phyloP scores from a whole-genome alignment of 2,888 invertebrate species.

The Neuroscelio doddi region DNA sequence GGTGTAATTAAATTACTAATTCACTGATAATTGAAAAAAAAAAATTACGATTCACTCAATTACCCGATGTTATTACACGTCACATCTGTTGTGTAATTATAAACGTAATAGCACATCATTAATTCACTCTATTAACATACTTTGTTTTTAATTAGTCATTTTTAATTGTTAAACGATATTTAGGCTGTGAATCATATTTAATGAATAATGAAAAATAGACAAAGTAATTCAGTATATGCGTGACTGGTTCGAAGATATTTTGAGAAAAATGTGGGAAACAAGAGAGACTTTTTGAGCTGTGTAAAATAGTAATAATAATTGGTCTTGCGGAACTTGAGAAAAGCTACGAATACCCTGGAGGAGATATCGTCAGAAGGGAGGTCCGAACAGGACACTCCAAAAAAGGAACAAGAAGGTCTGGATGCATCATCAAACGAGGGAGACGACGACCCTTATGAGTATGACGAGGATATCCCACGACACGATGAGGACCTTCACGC shows the following conservation, averaged over 20 bases:
- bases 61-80: background rate
- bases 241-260: too few species aligned
- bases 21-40: slow-evolving; percentile 17
- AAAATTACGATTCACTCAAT: background rate
- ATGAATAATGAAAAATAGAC: too few species aligned
- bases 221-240: too few species aligned
- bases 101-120: too few species aligned
- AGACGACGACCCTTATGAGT: slow-evolving; percentile 71
- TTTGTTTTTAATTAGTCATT: too few species aligned
- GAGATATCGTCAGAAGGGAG: slow-evolving; percentile 21
- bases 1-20: slow-evolving; percentile 18
- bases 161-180: too few species aligned
- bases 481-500: slow-evolving; percentile 50
- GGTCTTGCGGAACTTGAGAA: background rate
- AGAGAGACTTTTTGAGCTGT: too few species aligned
- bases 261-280: too few species aligned
- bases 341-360: slow-evolving; percentile 31
- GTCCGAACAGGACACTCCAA: slow-evolving; percentile 41
- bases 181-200: too few species aligned
- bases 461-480: slow-evolving; percentile 71
- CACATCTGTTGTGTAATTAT: background rate
- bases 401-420: slow-evolving; percentile 48
- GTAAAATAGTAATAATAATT: too few species aligned
- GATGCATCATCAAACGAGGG: slow-evolving; percentile 30
- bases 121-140: too few species aligned